A percentile compares a stretch with the other conserved stretches of the same genome.
Conservation (phyloP, 2,888 invertebrate species). For the Machimus rusticus region DNA sequence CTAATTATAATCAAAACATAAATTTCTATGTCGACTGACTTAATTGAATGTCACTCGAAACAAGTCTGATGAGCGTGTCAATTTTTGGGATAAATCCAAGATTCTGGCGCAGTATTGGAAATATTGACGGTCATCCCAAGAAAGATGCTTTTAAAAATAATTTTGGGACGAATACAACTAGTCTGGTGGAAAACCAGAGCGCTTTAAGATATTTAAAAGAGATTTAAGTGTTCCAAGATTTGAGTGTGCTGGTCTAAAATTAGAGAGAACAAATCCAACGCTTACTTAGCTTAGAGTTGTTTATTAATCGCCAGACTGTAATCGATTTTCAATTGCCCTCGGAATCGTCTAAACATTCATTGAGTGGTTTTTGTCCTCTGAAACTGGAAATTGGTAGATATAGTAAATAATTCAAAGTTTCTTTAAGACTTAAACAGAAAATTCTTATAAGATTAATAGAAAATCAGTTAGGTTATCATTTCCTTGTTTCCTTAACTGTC, state of each 20-base stretch:
- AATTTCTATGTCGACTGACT: background rate
- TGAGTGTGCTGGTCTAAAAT: background rate
- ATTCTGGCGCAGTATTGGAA: background rate
- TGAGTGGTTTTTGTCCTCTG: background rate
- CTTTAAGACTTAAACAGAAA: too few species aligned
- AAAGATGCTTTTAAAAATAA: background rate
- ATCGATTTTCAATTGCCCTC: background rate
- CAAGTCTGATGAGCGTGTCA: background rate
- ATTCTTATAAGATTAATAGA: too few species aligned
- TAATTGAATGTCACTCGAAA: background rate
- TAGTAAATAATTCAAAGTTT: background rate
- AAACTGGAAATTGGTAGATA: background rate
- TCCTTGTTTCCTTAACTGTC: too few species aligned
- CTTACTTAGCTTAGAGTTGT: background rate
- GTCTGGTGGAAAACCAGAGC: background rate
- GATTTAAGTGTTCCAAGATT: background rate
- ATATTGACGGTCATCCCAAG: background rate
- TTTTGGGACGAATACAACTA: background rate
- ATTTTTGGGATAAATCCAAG: background rate
- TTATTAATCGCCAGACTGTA: background rate
- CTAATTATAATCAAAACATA: background rate
- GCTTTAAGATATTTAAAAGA: background rate
- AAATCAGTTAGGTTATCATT: too few species aligned
- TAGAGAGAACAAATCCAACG: background rate
- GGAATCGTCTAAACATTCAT: background rate